Evolutionary conservation across 2,113 vertebrate genomes (phyloP), one percentile per base, ranked within the genome.

Genomic region (Pampusana beccarii): DNA sequence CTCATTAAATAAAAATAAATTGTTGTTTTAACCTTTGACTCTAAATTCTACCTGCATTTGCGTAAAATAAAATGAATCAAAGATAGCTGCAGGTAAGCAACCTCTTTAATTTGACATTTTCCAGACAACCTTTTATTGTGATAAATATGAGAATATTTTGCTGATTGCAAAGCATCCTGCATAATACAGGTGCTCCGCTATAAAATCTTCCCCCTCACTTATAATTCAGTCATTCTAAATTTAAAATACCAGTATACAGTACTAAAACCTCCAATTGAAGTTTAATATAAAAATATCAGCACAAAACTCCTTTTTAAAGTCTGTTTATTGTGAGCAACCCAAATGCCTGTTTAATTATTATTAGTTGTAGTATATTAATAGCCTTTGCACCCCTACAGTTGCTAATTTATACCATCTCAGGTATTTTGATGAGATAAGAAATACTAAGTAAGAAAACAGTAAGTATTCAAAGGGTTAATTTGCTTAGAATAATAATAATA

Each of bases 281-380:
- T 97, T 98, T 96, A 97, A 96, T 98, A 98, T 98, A 98, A 98
- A 98, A 98, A 98, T 98, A 98, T 98, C 96, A 97, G 97, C 97
- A 98, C 98, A 97, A 96, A 98, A 97, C 95, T 98, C 93, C 95
- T 97, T 98, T 98, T 98, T 96, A 92, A 98, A 98, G 97, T 92
- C 94, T 98, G 96, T 98, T 98, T 98, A 98, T 98, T 97, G 80
- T 97, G 86, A 97, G 97, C 96, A 98, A 97, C 94, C 97, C 96
- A 97, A 98, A 97, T 91, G 71, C 92, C 96, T 97, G 90, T 97
- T 97, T 96, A 96, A 97, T 95, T 98, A 94, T 86, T 98, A 64
- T 89, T 72, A 88, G 69, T 78, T 97, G 84, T 93, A 95, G 89
- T 97, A 97, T 98, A 97, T 95, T 97, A 97, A 97, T 97, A 97